phyloP scores from a whole-genome alignment of 2,888 invertebrate species.

The Apamea sordens region DNA sequence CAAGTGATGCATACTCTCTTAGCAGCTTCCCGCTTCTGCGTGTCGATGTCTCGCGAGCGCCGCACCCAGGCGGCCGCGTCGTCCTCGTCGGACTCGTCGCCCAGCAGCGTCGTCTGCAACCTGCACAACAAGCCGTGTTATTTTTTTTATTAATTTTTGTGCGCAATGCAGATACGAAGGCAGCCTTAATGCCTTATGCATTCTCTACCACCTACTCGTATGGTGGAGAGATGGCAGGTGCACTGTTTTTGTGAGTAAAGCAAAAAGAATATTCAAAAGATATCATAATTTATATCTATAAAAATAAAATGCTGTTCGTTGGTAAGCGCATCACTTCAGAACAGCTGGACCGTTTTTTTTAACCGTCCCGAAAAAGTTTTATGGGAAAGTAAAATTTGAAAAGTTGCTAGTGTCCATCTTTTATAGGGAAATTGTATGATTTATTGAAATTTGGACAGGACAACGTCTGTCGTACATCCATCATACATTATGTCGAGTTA shows the following conservation, averaged over 20 bases:
- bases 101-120: constrained; percentile 81
- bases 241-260: not conserved
- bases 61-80: constrained; percentile 95
- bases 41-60: constrained; percentile 93
- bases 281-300: not conserved
- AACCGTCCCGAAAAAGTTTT: no score
- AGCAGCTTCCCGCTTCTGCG: constrained; percentile 95
- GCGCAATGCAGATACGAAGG: not conserved
- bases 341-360: no score
- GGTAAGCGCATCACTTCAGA: not conserved
- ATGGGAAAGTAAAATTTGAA: no score
- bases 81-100: constrained; percentile 93
- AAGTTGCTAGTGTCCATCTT: no score
- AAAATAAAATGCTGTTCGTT: not conserved
- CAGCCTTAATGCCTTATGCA: not conserved
- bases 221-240: no score
- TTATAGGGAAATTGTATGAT: no score
- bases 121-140: constrained; percentile 65
- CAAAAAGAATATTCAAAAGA: not conserved
- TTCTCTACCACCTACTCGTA: not conserved
- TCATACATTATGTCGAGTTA: no score
- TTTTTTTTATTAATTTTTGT: not conserved
- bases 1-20: constrained; percentile 89
- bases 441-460: no score
- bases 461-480: no score